Conservation (phyloP, 2,797 vertebrate species). For the Adelosebastes latens region DNA sequence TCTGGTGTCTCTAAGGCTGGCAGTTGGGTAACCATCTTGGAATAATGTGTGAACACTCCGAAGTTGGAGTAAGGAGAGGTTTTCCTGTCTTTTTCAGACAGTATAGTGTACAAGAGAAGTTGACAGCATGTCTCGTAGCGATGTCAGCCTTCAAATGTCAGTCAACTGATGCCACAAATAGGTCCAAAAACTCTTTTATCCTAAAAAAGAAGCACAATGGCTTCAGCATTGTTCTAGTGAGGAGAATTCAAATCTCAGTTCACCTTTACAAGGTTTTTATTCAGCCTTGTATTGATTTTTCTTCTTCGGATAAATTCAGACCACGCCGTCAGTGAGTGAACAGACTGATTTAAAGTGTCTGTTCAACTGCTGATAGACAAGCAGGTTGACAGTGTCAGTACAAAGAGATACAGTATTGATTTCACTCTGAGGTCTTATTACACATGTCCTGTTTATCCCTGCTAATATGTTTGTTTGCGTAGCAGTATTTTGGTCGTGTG, state of each 20-base stretch:
- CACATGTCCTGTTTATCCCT: constrained; percentile 38
- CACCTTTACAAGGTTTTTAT: not conserved
- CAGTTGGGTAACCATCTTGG: not conserved
- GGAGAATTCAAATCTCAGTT: not conserved
- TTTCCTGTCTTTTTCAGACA: not conserved
- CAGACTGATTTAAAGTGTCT: not conserved
- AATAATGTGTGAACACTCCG: not conserved
- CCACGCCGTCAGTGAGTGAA: not conserved
- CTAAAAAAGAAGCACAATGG: not conserved
- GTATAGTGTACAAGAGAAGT: not conserved
- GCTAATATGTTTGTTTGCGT: constrained; percentile 43
- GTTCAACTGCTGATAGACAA: constrained; percentile 8
- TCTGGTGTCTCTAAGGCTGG: not conserved
- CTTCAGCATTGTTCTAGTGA: too few relatives aligned
- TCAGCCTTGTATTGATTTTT: not conserved
- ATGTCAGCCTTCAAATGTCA: not conserved
- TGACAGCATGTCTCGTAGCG: not conserved
- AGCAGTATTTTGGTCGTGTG: not conserved
- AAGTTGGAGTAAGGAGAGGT: not conserved
- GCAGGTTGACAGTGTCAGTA: constrained; percentile 12
- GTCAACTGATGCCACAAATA: not conserved
- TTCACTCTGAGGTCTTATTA: constrained; percentile 46
- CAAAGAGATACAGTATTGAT: constrained; percentile 50
- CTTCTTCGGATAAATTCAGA: not conserved
- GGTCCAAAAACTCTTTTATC: not conserved